Evolutionary conservation across 2,888 invertebrate species (phyloP), one percentile per base, ranked within the genome.

Genomic region (Resseliella maxima): DNA sequence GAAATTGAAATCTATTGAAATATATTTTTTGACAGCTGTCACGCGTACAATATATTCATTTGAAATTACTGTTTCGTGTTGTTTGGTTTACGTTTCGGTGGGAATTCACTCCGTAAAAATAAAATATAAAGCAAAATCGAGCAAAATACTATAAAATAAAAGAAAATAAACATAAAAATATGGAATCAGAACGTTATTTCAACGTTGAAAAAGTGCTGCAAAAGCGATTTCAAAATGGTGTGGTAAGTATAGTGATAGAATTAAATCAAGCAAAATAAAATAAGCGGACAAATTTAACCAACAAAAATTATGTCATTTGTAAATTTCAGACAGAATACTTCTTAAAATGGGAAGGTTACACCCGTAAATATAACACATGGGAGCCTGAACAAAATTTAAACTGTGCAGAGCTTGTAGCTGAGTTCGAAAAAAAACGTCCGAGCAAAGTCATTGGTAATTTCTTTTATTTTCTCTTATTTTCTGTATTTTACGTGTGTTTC

Each of bases 121-220:
- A n/a, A n/a, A n/a, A n/a, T n/a, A n/a, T n/a, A n/a, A n/a, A n/a
- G n/a, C n/a, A n/a, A n/a, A n/a, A n/a, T n/a, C n/a, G n/a, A n/a
- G n/a, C n/a, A n/a, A n/a, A n/a, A n/a, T n/a, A n/a, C n/a, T n/a
- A n/a, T n/a, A n/a, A n/a, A n/a, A n/a, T n/a, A n/a, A n/a, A n/a
- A n/a, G n/a, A n/a, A n/a, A n/a, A n/a, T n/a, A n/a, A n/a, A n/a
- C n/a, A n/a, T n/a, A n/a, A n/a, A n/a, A n/a, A n/a, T n/a, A n/a
- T n/a, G n/a, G n/a, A n/a, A n/a, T n/a, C n/a, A n/a, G n/a, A n/a
- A n/a, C n/a, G n/a, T n/a, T n/a, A n/a, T n/a, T n/a, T n/a, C 38
- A 88, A 50, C 2, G 50, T 50, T 6, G 50, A 8, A 50, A 50
- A 50, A 50, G 50, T 50, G 50, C 15, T 50, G 21, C 50, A 18